Base-by-base conservation (phyloP, 1,140 invertebrate genomes). In the Lethocerus indicus region DNA sequence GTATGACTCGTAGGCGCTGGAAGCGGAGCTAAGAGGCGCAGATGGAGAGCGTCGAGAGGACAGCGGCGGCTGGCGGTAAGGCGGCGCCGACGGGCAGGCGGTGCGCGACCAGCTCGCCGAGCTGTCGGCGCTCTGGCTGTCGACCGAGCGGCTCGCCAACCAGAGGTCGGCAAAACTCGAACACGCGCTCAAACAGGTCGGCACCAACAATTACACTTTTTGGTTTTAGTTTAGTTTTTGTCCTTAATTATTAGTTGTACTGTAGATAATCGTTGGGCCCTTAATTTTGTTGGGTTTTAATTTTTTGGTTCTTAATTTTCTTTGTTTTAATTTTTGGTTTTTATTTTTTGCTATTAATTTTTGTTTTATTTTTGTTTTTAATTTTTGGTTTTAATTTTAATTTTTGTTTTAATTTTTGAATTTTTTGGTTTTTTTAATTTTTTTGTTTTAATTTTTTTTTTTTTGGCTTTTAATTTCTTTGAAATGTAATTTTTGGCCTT, bases 11-110 rank as follows among this genome's bases (percentile, higher is more conserved):
- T 62, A 80, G 75, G 77, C 78, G 58, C 89, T 96, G 63, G 90
- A 95, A 64, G 81, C 85, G 60, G 91, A 97, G 60, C 70, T 97
- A 5, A 79, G 87, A 55, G 23, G 77, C 79, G 28, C 93, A 94
- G 62, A 87, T 96, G 73, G 79, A 87, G 42, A 85, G 83, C 2
- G 90, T 97, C 0, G 75, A 84, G 20, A 82, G 81, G 59, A 93
- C 88, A 6, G 91, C n/a, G n/a, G n/a, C n/a, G n/a, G n/a, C n/a
- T n/a, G n/a, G n/a, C n/a, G n/a, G n/a, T n/a, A n/a, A n/a, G 96
- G 56, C 64, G 97, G 9, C 79, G 75, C 2, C 61, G 91, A 95
- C 59, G 83, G 83, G 6, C 70, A 72, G 0, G 77, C 78, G 28
- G 87, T 95, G 40, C 73, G 78, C 40, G 70, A 74, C 12, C 88